Conservation (phyloP, 2,797 vertebrate genomes). For the Tokudaia muenninki region DNA sequence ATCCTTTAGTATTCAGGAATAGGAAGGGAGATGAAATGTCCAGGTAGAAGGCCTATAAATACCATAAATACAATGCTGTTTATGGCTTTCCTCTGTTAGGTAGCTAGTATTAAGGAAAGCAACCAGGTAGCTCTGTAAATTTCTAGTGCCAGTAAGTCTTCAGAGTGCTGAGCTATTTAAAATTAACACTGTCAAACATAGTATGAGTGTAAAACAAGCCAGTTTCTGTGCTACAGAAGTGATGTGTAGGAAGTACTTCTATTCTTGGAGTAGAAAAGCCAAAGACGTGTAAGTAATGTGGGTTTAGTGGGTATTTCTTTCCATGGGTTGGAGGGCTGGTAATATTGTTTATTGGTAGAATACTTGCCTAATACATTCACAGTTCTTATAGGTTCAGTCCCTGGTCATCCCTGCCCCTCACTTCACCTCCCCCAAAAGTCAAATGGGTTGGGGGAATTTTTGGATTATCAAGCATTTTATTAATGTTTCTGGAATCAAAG, state of each 20-base stretch:
- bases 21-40: constrained; percentile 9
- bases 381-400: not conserved
- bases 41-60: constrained; percentile 26
- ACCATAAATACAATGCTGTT: constrained; percentile 2
- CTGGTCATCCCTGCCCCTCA: not conserved
- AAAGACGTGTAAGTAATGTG: constrained; percentile 7
- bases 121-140: constrained; percentile 35
- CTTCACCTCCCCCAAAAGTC: not conserved
- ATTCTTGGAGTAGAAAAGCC: constrained; percentile 48
- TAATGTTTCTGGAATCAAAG: constrained; percentile 62
- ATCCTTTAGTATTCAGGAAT: not conserved
- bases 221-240: constrained; percentile 9
- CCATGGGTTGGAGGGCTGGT: not conserved
- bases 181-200: constrained; percentile 32
- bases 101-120: constrained; percentile 23
- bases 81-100: constrained; percentile 49
- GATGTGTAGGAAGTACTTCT: constrained; percentile 1
- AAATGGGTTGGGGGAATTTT: constrained; percentile 54
- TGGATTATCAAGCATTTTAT: constrained; percentile 55
- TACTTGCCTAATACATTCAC: not conserved
- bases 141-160: constrained; percentile 4
- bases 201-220: constrained; percentile 5
- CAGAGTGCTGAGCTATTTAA: constrained; percentile 5
- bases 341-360: not conserved
- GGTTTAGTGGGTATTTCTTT: constrained; percentile 50